These are phyloP conservation scores for Oxyteleia sp. DNA, from an alignment of 2,888 invertebrate species.

Conservation along the genomic window DNA sequence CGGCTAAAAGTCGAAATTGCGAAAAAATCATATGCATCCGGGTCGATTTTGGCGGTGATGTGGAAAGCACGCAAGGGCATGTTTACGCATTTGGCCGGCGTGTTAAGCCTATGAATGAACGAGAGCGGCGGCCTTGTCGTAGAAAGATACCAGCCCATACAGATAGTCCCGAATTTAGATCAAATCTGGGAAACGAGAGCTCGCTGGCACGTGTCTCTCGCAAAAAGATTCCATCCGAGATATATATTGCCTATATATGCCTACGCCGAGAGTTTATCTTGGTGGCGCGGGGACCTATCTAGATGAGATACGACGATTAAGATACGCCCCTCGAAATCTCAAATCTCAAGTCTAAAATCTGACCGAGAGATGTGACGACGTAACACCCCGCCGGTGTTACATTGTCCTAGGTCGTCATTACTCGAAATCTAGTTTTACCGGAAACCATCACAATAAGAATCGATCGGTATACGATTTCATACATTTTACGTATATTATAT, in stretches of 20 bases:
- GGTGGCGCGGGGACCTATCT: slow-evolving; percentile 84
- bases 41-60: slow-evolving; percentile 17
- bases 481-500: no score
- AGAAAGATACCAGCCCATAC: slow-evolving; percentile 70
- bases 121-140: slow-evolving; percentile 39
- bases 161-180: slow-evolving; percentile 84
- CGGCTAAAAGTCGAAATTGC: no score
- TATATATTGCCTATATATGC: slow-evolving; percentile 76
- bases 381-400: slow-evolving; percentile 75
- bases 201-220: slow-evolving; percentile 79
- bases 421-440: slow-evolving; percentile 43
- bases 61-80: slow-evolving; percentile 39
- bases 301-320: slow-evolving; percentile 87
- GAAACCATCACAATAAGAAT: slow-evolving; percentile 52
- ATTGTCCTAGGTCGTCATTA: slow-evolving; percentile 82
- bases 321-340: slow-evolving; percentile 85
- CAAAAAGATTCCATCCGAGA: slow-evolving; percentile 80
- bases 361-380: slow-evolving; percentile 80
- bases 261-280: slow-evolving; percentile 83
- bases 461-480: slow-evolving; percentile 71
- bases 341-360: slow-evolving; percentile 85
- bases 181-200: slow-evolving; percentile 79
- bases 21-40: slow-evolving; percentile 28
- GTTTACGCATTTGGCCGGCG: slow-evolving; percentile 52
- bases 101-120: slow-evolving; percentile 59